Evolutionary conservation across 2,113 vertebrate species (phyloP).

Genomic region (Gadus macrocephalus): DNA sequence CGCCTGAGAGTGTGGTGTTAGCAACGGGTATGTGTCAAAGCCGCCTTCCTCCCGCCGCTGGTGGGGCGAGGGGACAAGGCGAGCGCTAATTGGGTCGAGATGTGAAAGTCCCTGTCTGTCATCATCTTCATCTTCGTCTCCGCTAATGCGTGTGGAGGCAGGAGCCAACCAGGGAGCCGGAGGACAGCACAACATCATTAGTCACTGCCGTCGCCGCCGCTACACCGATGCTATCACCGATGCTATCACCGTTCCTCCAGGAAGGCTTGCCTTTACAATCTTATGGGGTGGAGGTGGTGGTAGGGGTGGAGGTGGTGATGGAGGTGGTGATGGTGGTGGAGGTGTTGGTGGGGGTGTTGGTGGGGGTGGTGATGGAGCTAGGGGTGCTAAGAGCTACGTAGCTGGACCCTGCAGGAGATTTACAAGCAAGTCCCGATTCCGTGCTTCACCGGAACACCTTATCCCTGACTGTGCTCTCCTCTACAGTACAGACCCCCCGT

Average conservation of each 20-base stretch:
- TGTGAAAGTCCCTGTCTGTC: constrained; percentile 62
- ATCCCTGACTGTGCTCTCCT: too few relatives aligned
- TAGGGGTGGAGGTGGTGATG: too few relatives aligned
- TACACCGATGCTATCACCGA: too few relatives aligned
- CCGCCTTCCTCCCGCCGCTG: constrained; percentile 15
- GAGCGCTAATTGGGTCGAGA: constrained; percentile 61
- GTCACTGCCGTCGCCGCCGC: constrained; percentile 16
- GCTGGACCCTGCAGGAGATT: too few relatives aligned
- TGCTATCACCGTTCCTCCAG: neutral
- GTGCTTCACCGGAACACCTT: too few relatives aligned
- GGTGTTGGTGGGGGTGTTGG: too few relatives aligned
- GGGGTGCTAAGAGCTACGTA: too few relatives aligned
- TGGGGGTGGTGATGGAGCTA: too few relatives aligned
- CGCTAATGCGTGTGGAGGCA: constrained; percentile 60
- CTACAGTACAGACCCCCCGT: too few relatives aligned
- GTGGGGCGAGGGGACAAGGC: constrained; percentile 21
- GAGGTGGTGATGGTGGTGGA: too few relatives aligned
- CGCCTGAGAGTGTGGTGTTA: constrained; percentile 31
- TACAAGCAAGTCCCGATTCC: too few relatives aligned
- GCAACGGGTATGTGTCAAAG: constrained; percentile 58
- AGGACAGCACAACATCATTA: constrained; percentile 38
- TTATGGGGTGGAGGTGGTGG: too few relatives aligned
- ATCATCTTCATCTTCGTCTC: constrained; percentile 37
- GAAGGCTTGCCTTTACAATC: neutral
- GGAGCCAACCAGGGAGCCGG: constrained; percentile 39